phyloP scores from a whole-genome alignment of 2,888 invertebrate species.

The Hipparchia sbordonii region DNA sequence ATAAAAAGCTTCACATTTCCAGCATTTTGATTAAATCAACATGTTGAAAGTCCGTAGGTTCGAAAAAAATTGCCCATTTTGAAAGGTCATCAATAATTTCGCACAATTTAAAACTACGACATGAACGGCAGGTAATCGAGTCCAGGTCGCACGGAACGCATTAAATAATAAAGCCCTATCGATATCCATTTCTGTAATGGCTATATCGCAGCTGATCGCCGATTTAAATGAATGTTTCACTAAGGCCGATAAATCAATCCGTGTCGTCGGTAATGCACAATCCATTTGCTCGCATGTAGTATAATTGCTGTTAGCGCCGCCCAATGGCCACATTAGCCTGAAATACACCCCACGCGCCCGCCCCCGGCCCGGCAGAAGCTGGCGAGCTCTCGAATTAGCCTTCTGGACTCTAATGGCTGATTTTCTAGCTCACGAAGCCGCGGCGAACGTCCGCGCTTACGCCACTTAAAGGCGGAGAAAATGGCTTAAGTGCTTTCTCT shows the following conservation, averaged over 20 bases:
- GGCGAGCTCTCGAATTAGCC: conserved; percentile 61
- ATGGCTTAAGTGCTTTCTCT: conserved; percentile 84
- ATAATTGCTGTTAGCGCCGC: conserved; percentile 81
- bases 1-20: no score
- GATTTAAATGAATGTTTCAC: conserved; percentile 55
- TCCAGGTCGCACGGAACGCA: conserved; percentile 60
- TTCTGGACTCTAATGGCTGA: conserved; percentile 76
- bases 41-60: not conserved
- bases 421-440: conserved; percentile 81
- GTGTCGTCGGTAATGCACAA: conserved; percentile 78
- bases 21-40: not conserved
- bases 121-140: conserved; percentile 58
- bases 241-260: conserved; percentile 76
- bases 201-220: conserved; percentile 64
- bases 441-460: conserved; percentile 80
- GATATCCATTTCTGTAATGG: conserved; percentile 62
- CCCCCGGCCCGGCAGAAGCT: conserved; percentile 52
- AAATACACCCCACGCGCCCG: conserved; percentile 61
- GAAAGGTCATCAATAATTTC: conserved; percentile 49
- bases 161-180: conserved; percentile 59
- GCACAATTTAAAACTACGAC: conserved; percentile 50
- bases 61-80: not conserved
- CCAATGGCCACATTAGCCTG: conserved; percentile 77
- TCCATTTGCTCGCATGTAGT: conserved; percentile 77
- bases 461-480: conserved; percentile 83